Evolutionary conservation across 2,113 vertebrate species (phyloP), one percentile per base, ranked within the genome.

Genomic region (Eurypyga helias): DNA sequence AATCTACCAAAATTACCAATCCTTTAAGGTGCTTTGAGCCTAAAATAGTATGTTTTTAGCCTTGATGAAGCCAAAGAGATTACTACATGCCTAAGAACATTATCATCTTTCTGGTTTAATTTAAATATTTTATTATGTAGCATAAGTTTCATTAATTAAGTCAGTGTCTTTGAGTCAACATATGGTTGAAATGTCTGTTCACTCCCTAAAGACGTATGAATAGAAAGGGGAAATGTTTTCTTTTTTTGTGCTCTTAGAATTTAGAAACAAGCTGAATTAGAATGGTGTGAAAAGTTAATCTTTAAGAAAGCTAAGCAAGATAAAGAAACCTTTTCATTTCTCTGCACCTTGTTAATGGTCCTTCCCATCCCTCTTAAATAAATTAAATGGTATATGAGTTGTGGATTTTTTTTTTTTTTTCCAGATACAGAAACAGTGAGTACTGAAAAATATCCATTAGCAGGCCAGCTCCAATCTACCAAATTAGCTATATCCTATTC

Each of bases 391-490:
- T 28, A 31, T 13, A 17, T 15, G 9, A 67, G 7, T 45, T 45
- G 43, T 16, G 1, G 1, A 0, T 16, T 31, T 33, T 4, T 7
- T 38, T 34, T 60, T n/a, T 19, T 26, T 48, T 54, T 58, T 57
- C 4, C 6, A 55, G 14, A 2, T 43, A 3, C 25, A 75, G 9
- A 12, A 69, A 51, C 15, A 73, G 3, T 25, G 17, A 1, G 7
- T 54, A 58, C 4, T 66, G 16, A 75, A 75, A 89, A 66, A 82
- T 20, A 89, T 9, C 26, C 4, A 8, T 29, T 61, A 46, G 16
- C 31, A 77, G 9, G 6, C n/a, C n/a, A 82, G 17, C 13, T 65
- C 10, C 49, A 5, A 33, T 62, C 92, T 75, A 38, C 4, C 12
- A n/a, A 8, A 26, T 20, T 43, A 80, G 2, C 6, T 85, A 7